Evolutionary conservation across 2,888 invertebrate genomes (phyloP).

Genomic region (Pomacea canaliculata): DNA sequence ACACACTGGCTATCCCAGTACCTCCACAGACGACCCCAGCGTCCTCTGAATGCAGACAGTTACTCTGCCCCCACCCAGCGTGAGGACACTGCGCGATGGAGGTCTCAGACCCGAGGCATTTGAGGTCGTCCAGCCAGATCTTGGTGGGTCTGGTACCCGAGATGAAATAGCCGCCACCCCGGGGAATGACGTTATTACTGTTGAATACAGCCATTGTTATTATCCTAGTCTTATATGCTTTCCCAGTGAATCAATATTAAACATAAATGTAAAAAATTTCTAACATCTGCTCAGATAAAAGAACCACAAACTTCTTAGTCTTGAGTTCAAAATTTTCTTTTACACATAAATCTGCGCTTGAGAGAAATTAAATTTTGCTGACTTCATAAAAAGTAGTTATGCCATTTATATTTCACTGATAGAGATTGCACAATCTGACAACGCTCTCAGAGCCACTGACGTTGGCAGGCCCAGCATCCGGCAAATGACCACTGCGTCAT

Average conservation of each 20-base stretch:
- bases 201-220: background rate
- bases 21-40: constrained; percentile 46
- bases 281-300: no score
- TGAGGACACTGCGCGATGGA: constrained; percentile 49
- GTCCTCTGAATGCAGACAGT: constrained; percentile 48
- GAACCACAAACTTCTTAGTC: no score
- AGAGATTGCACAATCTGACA: no score
- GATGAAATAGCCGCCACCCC: constrained; percentile 11
- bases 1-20: background rate
- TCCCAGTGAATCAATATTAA: no score
- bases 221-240: no score
- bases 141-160: background rate
- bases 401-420: no score
- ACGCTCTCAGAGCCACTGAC: constrained; percentile 12
- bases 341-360: no score
- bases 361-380: no score
- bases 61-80: constrained; percentile 46
- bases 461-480: constrained; percentile 29
- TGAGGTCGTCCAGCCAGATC: constrained; percentile 49
- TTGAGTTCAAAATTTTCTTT: no score
- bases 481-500: constrained; percentile 32
- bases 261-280: no score
- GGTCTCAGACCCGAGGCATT: constrained; percentile 47
- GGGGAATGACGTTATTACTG: constrained; percentile 9
- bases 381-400: no score